A percentile compares a stretch with the other conserved stretches of the same genome.
Conservation (phyloP, 2,113 vertebrate genomes). For the Pelvicachromis taeniatus region DNA sequence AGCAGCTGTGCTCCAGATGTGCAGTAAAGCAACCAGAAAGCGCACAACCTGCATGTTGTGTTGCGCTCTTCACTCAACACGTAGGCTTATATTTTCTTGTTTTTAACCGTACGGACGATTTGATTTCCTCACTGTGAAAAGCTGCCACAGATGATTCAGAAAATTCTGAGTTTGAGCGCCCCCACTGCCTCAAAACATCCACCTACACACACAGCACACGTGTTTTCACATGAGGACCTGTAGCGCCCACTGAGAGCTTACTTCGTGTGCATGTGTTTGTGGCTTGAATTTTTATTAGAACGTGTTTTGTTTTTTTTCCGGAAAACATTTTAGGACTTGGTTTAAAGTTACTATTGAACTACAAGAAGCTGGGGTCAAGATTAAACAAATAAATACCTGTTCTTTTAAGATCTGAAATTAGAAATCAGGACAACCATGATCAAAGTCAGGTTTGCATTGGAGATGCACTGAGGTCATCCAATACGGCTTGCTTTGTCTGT, state of each 20-base stretch:
- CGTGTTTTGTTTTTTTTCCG: background rate
- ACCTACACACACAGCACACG: slow-evolving; percentile 35
- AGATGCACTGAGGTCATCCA: background rate
- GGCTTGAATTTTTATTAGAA: background rate
- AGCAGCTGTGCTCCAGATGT: background rate
- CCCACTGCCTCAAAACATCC: background rate
- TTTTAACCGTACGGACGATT: background rate
- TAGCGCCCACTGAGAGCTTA: background rate
- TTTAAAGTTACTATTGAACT: background rate
- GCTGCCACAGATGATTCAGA: slow-evolving; percentile 16
- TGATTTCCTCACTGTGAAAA: background rate
- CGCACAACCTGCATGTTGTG: background rate
- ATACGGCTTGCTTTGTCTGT: background rate
- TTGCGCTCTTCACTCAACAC: background rate
- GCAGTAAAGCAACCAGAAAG: background rate
- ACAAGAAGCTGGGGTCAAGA: background rate
- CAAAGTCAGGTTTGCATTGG: background rate
- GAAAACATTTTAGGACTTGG: background rate
- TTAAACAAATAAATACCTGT: background rate
- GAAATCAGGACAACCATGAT: background rate
- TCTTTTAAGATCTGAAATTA: background rate
- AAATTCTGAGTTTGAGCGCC: background rate
- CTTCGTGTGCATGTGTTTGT: background rate
- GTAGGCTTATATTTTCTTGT: background rate
- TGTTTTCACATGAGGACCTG: slow-evolving; percentile 32